phyloP scores from a whole-genome alignment of 2,113 vertebrate genomes.

The Andinoacara biseriatus region DNA sequence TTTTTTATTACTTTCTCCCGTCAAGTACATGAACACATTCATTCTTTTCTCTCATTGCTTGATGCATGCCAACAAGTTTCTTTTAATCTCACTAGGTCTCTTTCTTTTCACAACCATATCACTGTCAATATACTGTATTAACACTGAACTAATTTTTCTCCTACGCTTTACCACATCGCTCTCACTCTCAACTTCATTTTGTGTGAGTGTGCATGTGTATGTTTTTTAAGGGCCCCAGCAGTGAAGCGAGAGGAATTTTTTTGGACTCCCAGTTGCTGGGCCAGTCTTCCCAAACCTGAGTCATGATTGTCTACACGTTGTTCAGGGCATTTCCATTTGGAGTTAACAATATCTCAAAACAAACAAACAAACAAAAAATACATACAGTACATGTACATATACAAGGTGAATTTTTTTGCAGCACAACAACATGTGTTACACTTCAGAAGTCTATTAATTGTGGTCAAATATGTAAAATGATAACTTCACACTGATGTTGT shows the following conservation, averaged over 20 bases:
- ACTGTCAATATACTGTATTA: background rate
- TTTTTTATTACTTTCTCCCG: background rate
- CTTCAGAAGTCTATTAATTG: background rate
- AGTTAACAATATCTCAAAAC: background rate
- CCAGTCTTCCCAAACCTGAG: accelerated
- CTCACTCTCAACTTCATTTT: background rate
- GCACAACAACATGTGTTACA: too few relatives aligned
- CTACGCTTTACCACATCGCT: background rate
- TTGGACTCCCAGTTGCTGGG: background rate
- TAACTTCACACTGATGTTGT: background rate
- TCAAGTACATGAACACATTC: slow-evolving; percentile 9
- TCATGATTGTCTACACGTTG: background rate
- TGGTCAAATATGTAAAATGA: background rate
- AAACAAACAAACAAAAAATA: background rate
- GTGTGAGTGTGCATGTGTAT: background rate
- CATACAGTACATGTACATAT: background rate
- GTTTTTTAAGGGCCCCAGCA: background rate
- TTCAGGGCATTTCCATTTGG: background rate
- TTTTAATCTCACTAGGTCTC: background rate
- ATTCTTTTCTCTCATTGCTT: background rate
- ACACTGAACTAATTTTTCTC: background rate
- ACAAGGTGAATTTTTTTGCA: background rate
- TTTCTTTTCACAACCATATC: background rate
- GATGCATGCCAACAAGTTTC: background rate
- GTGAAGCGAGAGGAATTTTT: background rate